Evolutionary conservation across 2,888 invertebrate genomes (phyloP), one percentile per base, ranked within the genome.

Genomic region (Drosophila tanythrix): DNA sequence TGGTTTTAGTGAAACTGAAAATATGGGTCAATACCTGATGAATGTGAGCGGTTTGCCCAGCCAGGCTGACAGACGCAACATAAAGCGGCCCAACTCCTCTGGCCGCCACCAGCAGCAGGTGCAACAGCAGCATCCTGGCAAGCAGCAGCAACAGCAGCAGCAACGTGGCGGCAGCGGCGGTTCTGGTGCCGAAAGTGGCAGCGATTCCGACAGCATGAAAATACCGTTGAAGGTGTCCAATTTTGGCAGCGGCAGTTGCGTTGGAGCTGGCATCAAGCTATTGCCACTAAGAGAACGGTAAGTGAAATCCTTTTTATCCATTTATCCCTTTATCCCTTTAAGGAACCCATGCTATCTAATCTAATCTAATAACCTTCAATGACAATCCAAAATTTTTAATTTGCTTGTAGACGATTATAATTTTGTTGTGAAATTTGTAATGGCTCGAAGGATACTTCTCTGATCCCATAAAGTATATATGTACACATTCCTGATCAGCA

Each of bases 121-220:
- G 46, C 56, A 56, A 27, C 83, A 88, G 71, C 90, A 88, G 75
- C 70, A 46, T 25, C 46, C 46, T 46, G 46, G 46, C 46, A 46
- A 79, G 77, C 80, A 51, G 62, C 62, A 48, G 40, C 81, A 79
- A 59, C 90, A 89, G 74, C 85, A 78, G 76, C 74, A 81, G 78
- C 88, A 79, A 52, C 77, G 74, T 60, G 80, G 64, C 63, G 77
- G 77, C 65, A 78, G 78, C 79, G 78, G 78, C 29, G 91, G 92
- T 58, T 92, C 92, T 56, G 92, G 91, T 63, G 91, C 91, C 64
- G 92, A 92, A 69, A 92, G 95, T 85, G 96, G 96, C 91, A 97
- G 97, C 18, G 96, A 97, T 89, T 96, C 96, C 2, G 96, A 97
- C 89, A 94, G 95, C 89, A 93, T 95, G 55, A 94, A 95, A 83